These are phyloP conservation scores for Buphagus erythrorhynchus DNA, from an alignment of 2,797 vertebrate genomes.

Conservation along the genomic window DNA sequence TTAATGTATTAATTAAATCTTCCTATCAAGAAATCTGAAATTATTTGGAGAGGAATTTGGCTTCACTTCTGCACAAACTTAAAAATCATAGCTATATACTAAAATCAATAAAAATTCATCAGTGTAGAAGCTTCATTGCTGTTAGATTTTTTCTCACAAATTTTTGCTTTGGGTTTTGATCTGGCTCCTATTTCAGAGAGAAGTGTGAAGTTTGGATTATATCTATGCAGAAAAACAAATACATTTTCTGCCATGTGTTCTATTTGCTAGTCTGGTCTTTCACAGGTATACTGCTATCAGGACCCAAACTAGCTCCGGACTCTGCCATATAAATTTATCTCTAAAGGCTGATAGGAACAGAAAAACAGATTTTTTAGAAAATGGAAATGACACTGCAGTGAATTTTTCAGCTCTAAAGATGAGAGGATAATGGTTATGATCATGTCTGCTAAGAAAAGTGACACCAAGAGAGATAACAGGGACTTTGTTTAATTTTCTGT, in stretches of 20 bases:
- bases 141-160: neutral
- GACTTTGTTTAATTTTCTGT: neutral
- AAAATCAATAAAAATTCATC: neutral
- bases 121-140: neutral
- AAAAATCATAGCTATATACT: neutral
- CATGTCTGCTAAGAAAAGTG: neutral
- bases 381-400: neutral
- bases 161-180: neutral
- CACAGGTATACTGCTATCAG: neutral
- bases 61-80: neutral
- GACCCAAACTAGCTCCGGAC: neutral
- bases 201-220: neutral
- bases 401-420: neutral
- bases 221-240: neutral
- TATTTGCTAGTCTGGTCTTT: neutral
- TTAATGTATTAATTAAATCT: neutral
- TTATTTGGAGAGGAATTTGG: neutral
- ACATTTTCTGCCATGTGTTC: neutral
- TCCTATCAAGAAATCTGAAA: neutral
- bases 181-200: neutral
- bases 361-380: neutral
- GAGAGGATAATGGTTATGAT: neutral
- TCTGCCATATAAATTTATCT: neutral
- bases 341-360: neutral
- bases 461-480: neutral